A percentile compares a stretch with the other conserved stretches of the same genome.
phyloP scores from a whole-genome alignment of 2,888 invertebrate genomes.

The Pachliopta kotzebuea region DNA sequence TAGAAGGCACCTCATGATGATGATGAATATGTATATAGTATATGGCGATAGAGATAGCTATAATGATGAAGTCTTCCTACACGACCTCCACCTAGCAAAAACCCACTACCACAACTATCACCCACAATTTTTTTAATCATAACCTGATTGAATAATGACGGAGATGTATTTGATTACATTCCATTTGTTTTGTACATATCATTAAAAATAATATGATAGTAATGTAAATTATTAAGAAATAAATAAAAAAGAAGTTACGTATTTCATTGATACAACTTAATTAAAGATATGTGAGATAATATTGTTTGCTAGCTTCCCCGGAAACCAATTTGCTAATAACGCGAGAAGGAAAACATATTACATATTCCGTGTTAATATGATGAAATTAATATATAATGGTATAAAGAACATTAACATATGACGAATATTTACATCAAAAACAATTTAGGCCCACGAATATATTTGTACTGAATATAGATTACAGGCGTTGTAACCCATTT shows the following conservation, averaged over 20 bases:
- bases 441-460: neutral
- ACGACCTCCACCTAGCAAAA: too few species aligned
- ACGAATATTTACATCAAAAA: neutral
- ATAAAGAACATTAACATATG: neutral
- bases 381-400: neutral
- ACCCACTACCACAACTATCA: too few species aligned
- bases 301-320: slow-evolving; percentile 24
- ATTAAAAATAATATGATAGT: neutral
- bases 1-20: too few species aligned
- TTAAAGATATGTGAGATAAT: slow-evolving; percentile 21
- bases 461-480: neutral
- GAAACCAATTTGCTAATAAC: slow-evolving; percentile 29
- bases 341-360: slow-evolving; percentile 17
- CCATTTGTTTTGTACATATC: too few species aligned
- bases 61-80: too few species aligned
- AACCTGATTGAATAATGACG: too few species aligned
- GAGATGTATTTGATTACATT: too few species aligned
- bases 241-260: neutral
- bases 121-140: too few species aligned
- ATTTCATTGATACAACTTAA: slow-evolving; percentile 11
- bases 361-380: slow-evolving; percentile 11
- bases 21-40: too few species aligned
- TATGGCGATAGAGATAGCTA: too few species aligned
- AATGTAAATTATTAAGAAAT: neutral
- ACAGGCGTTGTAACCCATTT: neutral